phyloP scores from a whole-genome alignment of 2,113 vertebrate species.

The Australoheros scitulus region DNA sequence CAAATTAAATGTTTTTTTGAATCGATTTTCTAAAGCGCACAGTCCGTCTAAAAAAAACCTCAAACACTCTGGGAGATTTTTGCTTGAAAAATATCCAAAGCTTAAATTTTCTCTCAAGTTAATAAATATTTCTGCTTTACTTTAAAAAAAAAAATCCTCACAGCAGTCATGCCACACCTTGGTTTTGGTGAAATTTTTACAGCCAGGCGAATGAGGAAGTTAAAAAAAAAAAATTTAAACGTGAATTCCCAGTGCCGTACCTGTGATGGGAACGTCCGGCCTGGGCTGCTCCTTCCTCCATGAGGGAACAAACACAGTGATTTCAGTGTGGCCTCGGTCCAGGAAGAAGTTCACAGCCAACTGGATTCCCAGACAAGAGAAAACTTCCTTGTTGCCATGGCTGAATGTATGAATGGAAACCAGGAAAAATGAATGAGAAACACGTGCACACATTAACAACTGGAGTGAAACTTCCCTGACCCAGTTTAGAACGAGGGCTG shows the following conservation, averaged over 20 bases:
- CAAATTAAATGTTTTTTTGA: neutral
- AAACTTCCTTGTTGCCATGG: slow-evolving; percentile 95
- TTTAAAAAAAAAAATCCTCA: neutral
- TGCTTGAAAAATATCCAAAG: neutral
- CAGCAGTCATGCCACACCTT: neutral
- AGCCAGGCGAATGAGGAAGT: neutral
- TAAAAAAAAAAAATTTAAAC: neutral
- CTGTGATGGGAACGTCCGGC: slow-evolving; percentile 91
- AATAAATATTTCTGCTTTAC: neutral
- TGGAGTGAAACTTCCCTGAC: neutral
- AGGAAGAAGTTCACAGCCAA: slow-evolving; percentile 93
- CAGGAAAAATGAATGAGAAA: neutral
- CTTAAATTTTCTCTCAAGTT: neutral
- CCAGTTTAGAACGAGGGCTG: neutral
- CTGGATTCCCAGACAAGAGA: slow-evolving; percentile 95
- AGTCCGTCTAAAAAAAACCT: too few relatives aligned
- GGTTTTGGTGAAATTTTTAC: neutral
- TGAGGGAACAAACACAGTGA: slow-evolving; percentile 91
- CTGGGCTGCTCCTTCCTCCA: slow-evolving; percentile 95
- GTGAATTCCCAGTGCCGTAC: slow-evolving; percentile 61
- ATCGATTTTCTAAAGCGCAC: neutral
- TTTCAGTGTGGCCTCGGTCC: slow-evolving; percentile 87
- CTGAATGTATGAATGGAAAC: slow-evolving; percentile 74
- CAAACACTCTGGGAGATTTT: neutral
- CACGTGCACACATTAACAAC: neutral